Percentiles rank a stretch among this genome's conserved stretches.
phyloP scores from a whole-genome alignment of 2,113 vertebrate species.

The Gadus macrocephalus region DNA sequence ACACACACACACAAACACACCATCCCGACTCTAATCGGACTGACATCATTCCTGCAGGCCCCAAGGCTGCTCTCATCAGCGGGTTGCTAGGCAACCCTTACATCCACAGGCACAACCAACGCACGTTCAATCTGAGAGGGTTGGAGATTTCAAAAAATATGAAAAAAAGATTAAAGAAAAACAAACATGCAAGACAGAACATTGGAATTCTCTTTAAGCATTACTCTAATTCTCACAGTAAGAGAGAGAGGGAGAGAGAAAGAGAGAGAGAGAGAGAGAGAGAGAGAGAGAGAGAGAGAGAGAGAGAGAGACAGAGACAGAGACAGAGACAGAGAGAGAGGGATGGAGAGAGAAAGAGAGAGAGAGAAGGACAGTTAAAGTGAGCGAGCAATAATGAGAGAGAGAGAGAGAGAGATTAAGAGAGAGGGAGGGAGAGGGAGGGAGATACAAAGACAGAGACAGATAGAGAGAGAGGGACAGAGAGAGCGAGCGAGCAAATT shows the following conservation, averaged over 20 bases:
- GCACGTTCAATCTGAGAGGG: constrained; percentile 60
- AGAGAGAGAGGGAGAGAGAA: not conserved
- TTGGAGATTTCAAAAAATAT: constrained; percentile 28
- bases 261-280: not conserved
- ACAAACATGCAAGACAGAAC: constrained; percentile 31
- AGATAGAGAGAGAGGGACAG: not conserved
- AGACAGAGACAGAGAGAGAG: constrained; percentile 5
- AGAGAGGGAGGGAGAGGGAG: not conserved
- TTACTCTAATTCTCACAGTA: constrained; percentile 7
- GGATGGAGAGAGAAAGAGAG: not conserved
- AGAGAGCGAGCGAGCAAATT: constrained; percentile 1
- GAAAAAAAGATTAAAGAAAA: constrained; percentile 25
- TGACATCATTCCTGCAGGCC: constrained; percentile 59
- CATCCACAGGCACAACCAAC: constrained; percentile 64
- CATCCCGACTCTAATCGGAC: constrained; percentile 45
- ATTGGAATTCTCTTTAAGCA: constrained; percentile 15
- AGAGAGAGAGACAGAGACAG: constrained; percentile 4
- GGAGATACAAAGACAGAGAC: too few relatives aligned
- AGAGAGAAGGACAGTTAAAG: not conserved
- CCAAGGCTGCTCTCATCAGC: constrained; percentile 57
- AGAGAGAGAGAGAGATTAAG: not conserved
- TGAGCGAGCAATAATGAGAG: constrained; percentile 29
- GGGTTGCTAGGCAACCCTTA: constrained; percentile 71
- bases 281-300: not conserved
- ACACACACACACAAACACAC: not conserved